Conservation (phyloP, 2,888 invertebrate genomes). For the Pyrgus malvae region DNA sequence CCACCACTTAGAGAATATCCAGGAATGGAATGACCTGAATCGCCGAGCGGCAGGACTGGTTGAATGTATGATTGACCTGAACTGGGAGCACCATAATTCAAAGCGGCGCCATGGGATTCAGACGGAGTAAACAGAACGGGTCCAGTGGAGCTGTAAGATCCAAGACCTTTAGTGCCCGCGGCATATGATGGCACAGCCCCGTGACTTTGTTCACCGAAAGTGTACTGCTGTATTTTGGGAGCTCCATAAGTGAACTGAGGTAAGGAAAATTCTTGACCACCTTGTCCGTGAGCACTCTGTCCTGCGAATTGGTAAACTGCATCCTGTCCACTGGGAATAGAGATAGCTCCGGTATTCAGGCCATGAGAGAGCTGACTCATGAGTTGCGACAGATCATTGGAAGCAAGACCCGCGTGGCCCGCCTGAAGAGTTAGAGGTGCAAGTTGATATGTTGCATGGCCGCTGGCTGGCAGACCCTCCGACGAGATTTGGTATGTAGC, state of each 20-base stretch:
- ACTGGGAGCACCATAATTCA: conserved; percentile 49
- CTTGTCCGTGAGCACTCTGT: conserved; percentile 44
- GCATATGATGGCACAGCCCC: conserved; percentile 59
- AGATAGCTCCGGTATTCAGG: conserved; percentile 59
- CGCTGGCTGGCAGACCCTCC: conserved; percentile 54
- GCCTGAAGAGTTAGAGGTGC: conserved; percentile 65
- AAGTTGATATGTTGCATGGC: conserved; percentile 59
- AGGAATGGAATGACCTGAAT: conserved; percentile 40
- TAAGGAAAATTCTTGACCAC: conserved; percentile 52
- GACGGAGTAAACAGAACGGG: conserved; percentile 68
- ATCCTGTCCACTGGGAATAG: conserved; percentile 53
- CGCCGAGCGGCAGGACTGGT: conserved; percentile 47
- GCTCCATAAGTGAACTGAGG: conserved; percentile 56
- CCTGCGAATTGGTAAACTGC: conserved; percentile 53
- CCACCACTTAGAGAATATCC: conserved; percentile 44
- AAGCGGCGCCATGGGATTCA: conserved; percentile 44
- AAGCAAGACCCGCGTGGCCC: conserved; percentile 50
- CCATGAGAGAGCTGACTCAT: conserved; percentile 70
- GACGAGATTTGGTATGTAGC: conserved; percentile 51
- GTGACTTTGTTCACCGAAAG: conserved; percentile 51
- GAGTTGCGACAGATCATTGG: conserved; percentile 62
- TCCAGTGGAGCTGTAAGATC: conserved; percentile 67
- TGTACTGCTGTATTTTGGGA: conserved; percentile 57
- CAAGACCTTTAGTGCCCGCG: conserved; percentile 66
- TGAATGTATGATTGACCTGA: conserved; percentile 39